Evolutionary conservation across 2,797 vertebrate genomes (phyloP).

Genomic region (Pangasius sanitwongsei): DNA sequence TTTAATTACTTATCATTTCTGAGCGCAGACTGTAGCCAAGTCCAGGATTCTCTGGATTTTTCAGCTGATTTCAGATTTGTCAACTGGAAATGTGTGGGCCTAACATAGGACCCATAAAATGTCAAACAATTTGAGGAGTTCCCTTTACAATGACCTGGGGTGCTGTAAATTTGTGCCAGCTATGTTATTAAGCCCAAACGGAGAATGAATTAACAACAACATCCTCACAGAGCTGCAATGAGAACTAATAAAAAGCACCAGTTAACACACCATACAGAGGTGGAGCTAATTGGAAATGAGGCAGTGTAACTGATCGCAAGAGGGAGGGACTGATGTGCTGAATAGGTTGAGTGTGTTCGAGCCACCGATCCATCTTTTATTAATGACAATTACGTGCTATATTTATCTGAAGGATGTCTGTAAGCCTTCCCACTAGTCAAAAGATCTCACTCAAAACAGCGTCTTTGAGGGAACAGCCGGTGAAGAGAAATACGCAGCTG

Average conservation of each 20-base stretch:
- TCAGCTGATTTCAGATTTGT: constrained; percentile 19
- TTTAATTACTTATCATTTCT: constrained; percentile 36
- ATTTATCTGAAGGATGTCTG: constrained; percentile 61
- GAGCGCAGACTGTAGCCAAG: constrained; percentile 33
- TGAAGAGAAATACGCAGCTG: constrained; percentile 59
- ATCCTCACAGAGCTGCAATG: constrained; percentile 37
- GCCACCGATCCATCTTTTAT: constrained; percentile 45
- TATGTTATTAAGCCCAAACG: constrained; percentile 45
- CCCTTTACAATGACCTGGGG: constrained; percentile 17
- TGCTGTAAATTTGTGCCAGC: constrained; percentile 25
- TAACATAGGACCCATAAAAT: constrained; percentile 28
- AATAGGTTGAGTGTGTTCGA: constrained; percentile 48
- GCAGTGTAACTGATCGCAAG: constrained; percentile 3
- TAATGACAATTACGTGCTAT: constrained; percentile 47
- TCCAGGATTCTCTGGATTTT: constrained; percentile 41
- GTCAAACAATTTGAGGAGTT: constrained; percentile 41
- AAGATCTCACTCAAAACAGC: constrained; percentile 57
- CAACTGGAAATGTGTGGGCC: constrained; percentile 13
- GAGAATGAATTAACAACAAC: constrained; percentile 32
- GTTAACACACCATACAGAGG: constrained; percentile 28
- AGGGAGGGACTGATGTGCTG: not conserved
- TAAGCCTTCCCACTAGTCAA: constrained; percentile 61
- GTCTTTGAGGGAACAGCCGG: constrained; percentile 50
- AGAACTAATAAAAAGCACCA: constrained; percentile 43
- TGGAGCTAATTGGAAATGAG: constrained; percentile 27